Conservation (phyloP, 2,888 invertebrate species). For the Exephanes ischioxanthus region DNA sequence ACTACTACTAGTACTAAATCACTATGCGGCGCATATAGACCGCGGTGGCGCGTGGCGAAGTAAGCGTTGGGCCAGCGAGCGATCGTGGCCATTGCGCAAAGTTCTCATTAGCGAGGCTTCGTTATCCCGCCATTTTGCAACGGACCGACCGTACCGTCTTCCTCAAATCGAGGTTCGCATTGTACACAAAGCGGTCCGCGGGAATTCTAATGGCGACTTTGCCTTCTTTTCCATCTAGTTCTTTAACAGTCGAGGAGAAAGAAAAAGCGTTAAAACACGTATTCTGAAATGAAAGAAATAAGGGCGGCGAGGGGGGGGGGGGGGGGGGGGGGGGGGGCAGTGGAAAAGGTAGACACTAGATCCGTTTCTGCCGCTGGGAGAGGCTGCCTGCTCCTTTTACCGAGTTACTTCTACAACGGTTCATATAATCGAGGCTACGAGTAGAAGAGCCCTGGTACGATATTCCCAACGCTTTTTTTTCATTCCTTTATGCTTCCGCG, state of each 20-base stretch:
- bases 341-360: background rate
- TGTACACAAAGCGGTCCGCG: background rate
- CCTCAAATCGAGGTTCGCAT: background rate
- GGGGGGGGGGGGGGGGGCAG: too few species aligned
- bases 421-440: constrained; percentile 8
- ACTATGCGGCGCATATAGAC: too few species aligned
- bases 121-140: background rate
- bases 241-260: background rate
- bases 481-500: background rate
- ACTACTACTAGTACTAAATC: too few species aligned
- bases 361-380: background rate
- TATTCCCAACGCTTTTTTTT: background rate
- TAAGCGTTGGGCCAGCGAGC: too few species aligned
- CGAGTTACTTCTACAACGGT: background rate
- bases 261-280: constrained; percentile 2
- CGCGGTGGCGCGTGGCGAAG: too few species aligned
- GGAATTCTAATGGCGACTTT: background rate
- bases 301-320: background rate
- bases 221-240: background rate
- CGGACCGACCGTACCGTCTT: background rate
- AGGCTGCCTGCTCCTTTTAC: background rate
- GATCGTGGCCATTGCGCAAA: too few species aligned
- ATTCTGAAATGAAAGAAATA: constrained; percentile 6
- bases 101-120: too few species aligned
- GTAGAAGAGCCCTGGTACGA: background rate